Percentiles rank a stretch among this genome's conserved stretches.
These are phyloP conservation scores for Lutraria rhynchaena DNA, from an alignment of 1,140 invertebrate species.

Conservation along the genomic window DNA sequence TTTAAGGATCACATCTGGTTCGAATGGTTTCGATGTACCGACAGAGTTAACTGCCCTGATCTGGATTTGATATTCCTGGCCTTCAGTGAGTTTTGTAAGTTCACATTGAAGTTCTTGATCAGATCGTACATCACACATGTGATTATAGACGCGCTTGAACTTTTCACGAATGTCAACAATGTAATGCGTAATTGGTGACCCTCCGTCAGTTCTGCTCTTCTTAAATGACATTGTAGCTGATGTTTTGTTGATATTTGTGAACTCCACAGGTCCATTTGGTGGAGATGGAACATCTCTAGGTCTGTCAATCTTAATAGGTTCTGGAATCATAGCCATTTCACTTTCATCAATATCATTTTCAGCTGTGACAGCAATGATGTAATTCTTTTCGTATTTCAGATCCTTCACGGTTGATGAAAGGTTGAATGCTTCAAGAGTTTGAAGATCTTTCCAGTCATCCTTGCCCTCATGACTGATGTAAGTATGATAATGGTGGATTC, in stretches of 20 bases:
- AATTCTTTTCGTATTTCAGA: slow-evolving; percentile 92
- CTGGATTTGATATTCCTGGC: slow-evolving; percentile 86
- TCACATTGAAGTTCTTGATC: slow-evolving; percentile 83
- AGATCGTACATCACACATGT: slow-evolving; percentile 67
- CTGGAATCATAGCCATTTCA: slow-evolving; percentile 91
- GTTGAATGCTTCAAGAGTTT: slow-evolving; percentile 84
- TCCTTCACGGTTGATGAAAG: slow-evolving; percentile 85
- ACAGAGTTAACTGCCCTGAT: slow-evolving; percentile 80
- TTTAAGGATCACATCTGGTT: slow-evolving; percentile 89
- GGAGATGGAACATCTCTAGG: slow-evolving; percentile 81
- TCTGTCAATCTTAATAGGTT: slow-evolving; percentile 84
- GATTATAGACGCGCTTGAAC: slow-evolving; percentile 71
- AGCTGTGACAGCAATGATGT: slow-evolving; percentile 96
- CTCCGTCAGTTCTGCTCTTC: slow-evolving; percentile 93
- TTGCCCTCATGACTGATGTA: slow-evolving; percentile 82
- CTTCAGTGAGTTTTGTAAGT: slow-evolving; percentile 90
- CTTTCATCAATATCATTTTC: slow-evolving; percentile 91
- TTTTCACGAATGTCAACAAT: slow-evolving; percentile 97
- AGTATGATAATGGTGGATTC: slow-evolving; percentile 95
- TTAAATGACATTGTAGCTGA: slow-evolving; percentile 93
- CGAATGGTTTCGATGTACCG: slow-evolving; percentile 84
- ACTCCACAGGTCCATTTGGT: slow-evolving; percentile 88
- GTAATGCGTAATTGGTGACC: slow-evolving; percentile 92
- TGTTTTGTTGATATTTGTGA: slow-evolving; percentile 83
- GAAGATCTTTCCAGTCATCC: slow-evolving; percentile 80